Conservation (phyloP, 2,113 vertebrate genomes). For the Anolis carolinensis region DNA sequence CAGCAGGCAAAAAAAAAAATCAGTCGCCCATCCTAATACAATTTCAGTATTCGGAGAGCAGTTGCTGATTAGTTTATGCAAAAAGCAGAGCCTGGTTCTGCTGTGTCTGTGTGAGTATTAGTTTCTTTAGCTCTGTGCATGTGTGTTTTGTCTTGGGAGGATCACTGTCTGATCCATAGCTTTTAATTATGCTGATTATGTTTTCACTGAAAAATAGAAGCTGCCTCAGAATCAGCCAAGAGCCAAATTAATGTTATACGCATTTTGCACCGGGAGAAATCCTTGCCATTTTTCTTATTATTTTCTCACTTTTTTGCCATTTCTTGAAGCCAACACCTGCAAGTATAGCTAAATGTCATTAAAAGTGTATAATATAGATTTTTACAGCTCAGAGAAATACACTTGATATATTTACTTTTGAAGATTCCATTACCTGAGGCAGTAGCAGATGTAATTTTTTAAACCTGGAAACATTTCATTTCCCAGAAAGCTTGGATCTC, state of each 20-base stretch:
- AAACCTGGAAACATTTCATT: not conserved
- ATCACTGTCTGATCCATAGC: not conserved
- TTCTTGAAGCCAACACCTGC: not conserved
- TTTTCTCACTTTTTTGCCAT: not conserved
- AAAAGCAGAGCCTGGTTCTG: not conserved
- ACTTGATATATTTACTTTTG: not conserved
- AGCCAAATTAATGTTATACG: not conserved
- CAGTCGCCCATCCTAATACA: not conserved
- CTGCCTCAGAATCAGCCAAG: constrained; percentile 11
- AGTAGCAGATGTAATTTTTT: not conserved
- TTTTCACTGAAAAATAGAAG: constrained; percentile 15
- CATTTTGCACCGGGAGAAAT: not conserved
- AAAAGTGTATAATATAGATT: not conserved
- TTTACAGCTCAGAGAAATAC: not conserved
- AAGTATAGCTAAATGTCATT: constrained; percentile 1
- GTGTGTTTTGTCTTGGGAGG: not conserved
- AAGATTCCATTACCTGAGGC: not conserved
- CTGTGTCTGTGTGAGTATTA: constrained; percentile 1
- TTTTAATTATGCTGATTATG: constrained; percentile 4
- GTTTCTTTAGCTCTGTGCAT: not conserved
- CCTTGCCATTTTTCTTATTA: not conserved
- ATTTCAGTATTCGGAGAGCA: constrained; percentile 7
- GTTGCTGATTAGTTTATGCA: not conserved
- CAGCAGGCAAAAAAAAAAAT: not conserved
- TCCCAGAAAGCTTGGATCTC: not conserved